Conservation (phyloP, 2,113 vertebrate species). For the Chamaea fasciata region DNA sequence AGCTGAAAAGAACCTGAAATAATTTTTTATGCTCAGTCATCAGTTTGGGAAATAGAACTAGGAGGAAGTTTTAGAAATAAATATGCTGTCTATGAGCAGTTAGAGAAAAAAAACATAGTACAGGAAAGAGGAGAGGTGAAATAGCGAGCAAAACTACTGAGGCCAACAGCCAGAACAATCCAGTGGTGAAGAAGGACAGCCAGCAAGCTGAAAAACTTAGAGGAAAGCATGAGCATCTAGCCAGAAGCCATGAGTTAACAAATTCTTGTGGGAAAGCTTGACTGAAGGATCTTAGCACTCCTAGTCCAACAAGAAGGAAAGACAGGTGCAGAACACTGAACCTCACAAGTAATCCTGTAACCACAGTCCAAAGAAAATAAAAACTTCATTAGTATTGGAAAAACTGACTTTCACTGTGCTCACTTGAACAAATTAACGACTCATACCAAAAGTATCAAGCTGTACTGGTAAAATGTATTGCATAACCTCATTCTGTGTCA, state of each 20-base stretch:
- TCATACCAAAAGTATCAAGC: slow-evolving; percentile 4
- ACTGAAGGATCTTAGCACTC: background rate
- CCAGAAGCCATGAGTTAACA: slow-evolving; percentile 18
- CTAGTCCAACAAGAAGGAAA: background rate
- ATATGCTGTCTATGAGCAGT: background rate
- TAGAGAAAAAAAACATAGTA: background rate
- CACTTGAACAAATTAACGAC: background rate
- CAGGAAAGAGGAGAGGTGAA: background rate
- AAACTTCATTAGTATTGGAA: slow-evolving; percentile 37
- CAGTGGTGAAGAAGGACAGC: background rate
- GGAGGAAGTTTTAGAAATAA: background rate
- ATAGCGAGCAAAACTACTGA: background rate
- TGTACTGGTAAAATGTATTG: slow-evolving; percentile 3
- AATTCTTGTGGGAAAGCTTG: slow-evolving; percentile 14
- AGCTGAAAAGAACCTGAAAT: background rate
- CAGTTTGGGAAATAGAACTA: background rate
- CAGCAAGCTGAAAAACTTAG: background rate
- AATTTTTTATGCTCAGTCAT: background rate
- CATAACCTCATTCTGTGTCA: slow-evolving; percentile 16
- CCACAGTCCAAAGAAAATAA: slow-evolving; percentile 27
- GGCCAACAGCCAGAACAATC: background rate
- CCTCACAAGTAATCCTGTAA: background rate
- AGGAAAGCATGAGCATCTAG: background rate
- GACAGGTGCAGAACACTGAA: slow-evolving; percentile 34
- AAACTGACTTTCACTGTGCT: background rate